These are phyloP conservation scores for Uropsilus gracilis DNA, from an alignment of 2,113 vertebrate genomes.

Conservation along the genomic window DNA sequence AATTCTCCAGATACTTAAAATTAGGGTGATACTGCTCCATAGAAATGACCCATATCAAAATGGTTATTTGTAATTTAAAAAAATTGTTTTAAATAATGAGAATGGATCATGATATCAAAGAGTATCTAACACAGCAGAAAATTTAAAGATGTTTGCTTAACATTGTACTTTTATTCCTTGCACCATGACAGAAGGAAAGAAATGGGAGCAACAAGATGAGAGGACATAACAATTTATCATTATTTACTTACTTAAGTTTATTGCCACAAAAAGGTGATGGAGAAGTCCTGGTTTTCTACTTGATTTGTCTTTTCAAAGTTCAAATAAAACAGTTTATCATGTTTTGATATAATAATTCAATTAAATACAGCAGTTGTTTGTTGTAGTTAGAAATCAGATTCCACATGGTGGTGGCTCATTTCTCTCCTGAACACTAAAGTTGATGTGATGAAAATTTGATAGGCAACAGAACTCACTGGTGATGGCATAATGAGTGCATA, in stretches of 20 bases:
- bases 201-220: background rate
- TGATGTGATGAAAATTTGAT: background rate
- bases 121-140: background rate
- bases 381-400: background rate
- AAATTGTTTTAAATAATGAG: slow-evolving; percentile 6
- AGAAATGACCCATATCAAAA: background rate
- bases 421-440: background rate
- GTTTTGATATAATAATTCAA: background rate
- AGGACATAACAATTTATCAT: background rate
- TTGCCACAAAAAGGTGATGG: background rate
- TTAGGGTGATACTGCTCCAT: background rate
- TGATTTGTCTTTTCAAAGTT: background rate
- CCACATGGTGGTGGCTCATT: background rate
- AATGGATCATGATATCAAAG: background rate
- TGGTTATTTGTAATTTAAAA: background rate
- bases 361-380: background rate
- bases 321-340: background rate
- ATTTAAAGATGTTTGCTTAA: background rate
- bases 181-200: background rate
- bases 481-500: background rate
- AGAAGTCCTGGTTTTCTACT: background rate
- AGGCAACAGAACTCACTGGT: background rate
- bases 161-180: background rate
- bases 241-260: background rate
- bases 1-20: background rate